These are phyloP conservation scores for Trachelus troglodyta DNA, from an alignment of 2,888 invertebrate genomes.

Conservation along the genomic window DNA sequence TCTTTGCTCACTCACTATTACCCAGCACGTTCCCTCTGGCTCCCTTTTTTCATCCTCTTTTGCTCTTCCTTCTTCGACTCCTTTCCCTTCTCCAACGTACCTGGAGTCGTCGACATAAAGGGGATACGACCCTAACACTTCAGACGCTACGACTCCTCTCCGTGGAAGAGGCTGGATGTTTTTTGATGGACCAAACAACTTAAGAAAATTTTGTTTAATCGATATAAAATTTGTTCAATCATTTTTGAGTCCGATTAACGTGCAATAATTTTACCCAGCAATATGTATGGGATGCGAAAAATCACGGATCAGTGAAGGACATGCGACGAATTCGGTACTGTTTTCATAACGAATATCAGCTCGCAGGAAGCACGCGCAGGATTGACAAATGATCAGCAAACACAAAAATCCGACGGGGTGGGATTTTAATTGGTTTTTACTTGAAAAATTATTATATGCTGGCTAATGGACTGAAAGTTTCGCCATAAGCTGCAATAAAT, in stretches of 20 bases:
- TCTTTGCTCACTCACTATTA: background rate
- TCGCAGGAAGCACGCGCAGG: background rate
- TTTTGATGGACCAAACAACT: background rate
- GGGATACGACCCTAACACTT: conserved; percentile 46
- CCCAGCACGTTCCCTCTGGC: conserved; percentile 6
- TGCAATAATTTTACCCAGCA: background rate
- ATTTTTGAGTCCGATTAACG: background rate
- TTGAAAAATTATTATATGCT: conserved; percentile 33
- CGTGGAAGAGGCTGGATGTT: background rate
- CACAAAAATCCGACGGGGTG: conserved; percentile 23
- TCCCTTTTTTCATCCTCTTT: background rate
- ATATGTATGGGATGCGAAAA: background rate
- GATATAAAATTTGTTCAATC: background rate
- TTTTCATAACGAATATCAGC: background rate
- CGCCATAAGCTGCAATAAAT: background rate
- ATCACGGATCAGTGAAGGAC: background rate
- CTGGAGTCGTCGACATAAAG: conserved; percentile 28
- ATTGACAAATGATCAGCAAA: conserved; percentile 24
- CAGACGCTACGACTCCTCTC: conserved; percentile 39
- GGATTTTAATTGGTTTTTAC: conserved; percentile 42
- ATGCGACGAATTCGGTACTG: background rate
- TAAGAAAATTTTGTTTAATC: background rate
- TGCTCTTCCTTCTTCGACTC: background rate
- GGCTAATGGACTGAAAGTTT: conserved; percentile 40
- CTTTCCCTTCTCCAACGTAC: conserved; percentile 8